phyloP scores from a whole-genome alignment of 2,888 invertebrate genomes.

The Dexiosoma caninum region DNA sequence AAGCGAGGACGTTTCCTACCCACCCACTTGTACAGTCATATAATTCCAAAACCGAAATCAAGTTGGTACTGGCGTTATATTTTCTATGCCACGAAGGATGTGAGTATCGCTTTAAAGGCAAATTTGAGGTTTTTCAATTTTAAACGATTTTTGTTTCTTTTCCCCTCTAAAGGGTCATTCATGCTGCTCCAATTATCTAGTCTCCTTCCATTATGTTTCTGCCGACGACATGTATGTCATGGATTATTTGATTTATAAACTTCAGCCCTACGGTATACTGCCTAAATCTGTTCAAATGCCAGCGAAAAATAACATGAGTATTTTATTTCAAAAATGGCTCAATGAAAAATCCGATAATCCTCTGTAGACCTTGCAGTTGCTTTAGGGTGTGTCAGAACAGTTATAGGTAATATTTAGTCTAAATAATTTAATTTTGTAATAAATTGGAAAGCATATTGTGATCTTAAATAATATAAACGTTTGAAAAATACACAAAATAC shows the following conservation, averaged over 20 bases:
- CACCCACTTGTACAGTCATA: slow-evolving; percentile 85
- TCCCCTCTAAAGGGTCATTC: slow-evolving; percentile 83
- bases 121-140: background rate
- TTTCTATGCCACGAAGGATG: slow-evolving; percentile 91
- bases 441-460: slow-evolving; percentile 41
- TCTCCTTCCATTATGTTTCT: slow-evolving; percentile 96
- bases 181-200: slow-evolving; percentile 94
- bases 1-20: slow-evolving; percentile 95
- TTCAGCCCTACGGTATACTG: slow-evolving; percentile 84
- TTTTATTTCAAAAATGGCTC: slow-evolving; percentile 64
- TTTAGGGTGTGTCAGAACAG: background rate
- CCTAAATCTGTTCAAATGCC: slow-evolving; percentile 58
- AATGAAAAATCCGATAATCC: slow-evolving; percentile 65
- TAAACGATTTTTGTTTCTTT: background rate
- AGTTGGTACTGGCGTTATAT: slow-evolving; percentile 98
- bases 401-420: background rate
- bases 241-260: slow-evolving; percentile 95
- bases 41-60: slow-evolving; percentile 86
- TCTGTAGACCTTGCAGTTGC: slow-evolving; percentile 15
- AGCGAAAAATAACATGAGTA: slow-evolving; percentile 63
- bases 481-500: too few relatives aligned
- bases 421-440: background rate
- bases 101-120: slow-evolving; percentile 29
- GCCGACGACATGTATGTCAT: slow-evolving; percentile 95
- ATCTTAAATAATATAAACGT: slow-evolving; percentile 30